phyloP scores from a whole-genome alignment of 2,888 invertebrate species.

The Scaptomyza cyrtandrae region DNA sequence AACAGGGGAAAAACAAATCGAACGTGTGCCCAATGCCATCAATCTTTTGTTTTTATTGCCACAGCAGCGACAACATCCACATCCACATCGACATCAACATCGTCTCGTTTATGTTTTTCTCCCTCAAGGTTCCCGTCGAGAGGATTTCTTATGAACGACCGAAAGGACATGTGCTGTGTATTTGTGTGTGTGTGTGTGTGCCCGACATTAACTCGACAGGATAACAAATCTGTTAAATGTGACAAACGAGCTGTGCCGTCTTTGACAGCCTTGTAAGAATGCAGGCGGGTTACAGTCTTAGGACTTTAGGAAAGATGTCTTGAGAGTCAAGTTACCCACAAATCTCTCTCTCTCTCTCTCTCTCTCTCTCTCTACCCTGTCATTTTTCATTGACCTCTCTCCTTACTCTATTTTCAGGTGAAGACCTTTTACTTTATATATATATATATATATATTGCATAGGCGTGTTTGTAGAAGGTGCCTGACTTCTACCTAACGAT shows the following conservation, averaged over 20 bases:
- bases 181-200: constrained; percentile 54
- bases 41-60: constrained; percentile 82
- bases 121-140: constrained; percentile 60
- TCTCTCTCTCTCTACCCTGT: constrained; percentile 39
- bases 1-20: constrained; percentile 80
- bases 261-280: constrained; percentile 64
- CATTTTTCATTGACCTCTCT: constrained; percentile 75
- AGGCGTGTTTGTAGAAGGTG: constrained; percentile 54
- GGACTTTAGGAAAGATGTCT: constrained; percentile 31
- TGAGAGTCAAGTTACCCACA: constrained; percentile 66
- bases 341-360: constrained; percentile 38
- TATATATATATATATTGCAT: constrained; percentile 26
- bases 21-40: constrained; percentile 81
- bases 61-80: constrained; percentile 34
- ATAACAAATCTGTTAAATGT: constrained; percentile 84
- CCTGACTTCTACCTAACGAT: constrained; percentile 70
- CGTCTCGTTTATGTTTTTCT: constrained; percentile 10
- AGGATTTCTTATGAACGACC: constrained; percentile 66
- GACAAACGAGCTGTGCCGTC: constrained; percentile 82
- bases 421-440: constrained; percentile 15
- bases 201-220: constrained; percentile 84
- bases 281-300: constrained; percentile 31
- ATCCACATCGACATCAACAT: constrained; percentile 20
- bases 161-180: constrained; percentile 47
- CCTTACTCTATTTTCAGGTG: constrained; percentile 29